A percentile compares a stretch with the other conserved stretches of the same genome.
These are phyloP conservation scores for Umimayanthus kanabou DNA, from an alignment of 92 coral and sea anemone species.

Conservation along the genomic window DNA sequence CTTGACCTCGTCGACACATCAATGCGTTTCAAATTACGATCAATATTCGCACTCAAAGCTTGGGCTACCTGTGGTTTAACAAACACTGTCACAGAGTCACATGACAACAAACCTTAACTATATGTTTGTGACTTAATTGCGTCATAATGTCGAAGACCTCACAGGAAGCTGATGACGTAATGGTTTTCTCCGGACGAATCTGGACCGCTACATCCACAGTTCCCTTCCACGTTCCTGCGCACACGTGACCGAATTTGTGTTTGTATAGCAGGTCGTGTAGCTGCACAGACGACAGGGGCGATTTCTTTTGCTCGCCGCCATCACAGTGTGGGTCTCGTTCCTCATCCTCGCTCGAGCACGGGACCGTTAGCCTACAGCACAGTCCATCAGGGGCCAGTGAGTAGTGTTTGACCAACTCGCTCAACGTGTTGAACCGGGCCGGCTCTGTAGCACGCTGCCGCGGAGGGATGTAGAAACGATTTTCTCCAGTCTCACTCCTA, in stretches of 20 bases:
- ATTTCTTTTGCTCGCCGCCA: neutral
- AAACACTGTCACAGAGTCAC: neutral
- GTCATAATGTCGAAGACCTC: slow-evolving; percentile 37
- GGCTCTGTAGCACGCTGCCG: slow-evolving; percentile 7
- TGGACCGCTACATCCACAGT: slow-evolving; percentile 29
- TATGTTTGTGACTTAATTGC: slow-evolving; percentile 12
- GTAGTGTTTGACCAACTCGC: slow-evolving; percentile 16
- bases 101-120: slow-evolving; percentile 21
- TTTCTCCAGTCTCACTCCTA: neutral
- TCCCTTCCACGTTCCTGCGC: slow-evolving; percentile 35
- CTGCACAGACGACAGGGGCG: neutral
- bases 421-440: slow-evolving; percentile 17
- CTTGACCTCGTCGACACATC: too few relatives aligned
- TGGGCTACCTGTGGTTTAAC: too few relatives aligned
- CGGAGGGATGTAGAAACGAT: slow-evolving; percentile 15
- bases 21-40: too few relatives aligned
- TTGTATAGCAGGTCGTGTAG: slow-evolving; percentile 24
- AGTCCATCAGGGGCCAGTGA: slow-evolving; percentile 25
- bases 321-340: neutral
- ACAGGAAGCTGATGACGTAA: slow-evolving; percentile 33
- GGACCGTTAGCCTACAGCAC: slow-evolving; percentile 16
- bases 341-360: neutral
- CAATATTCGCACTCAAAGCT: too few relatives aligned
- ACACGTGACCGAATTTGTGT: slow-evolving; percentile 32
- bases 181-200: slow-evolving; percentile 17